These are phyloP conservation scores for Lateolabrax maculatus DNA, from an alignment of 2,797 vertebrate genomes.

Conservation along the genomic window DNA sequence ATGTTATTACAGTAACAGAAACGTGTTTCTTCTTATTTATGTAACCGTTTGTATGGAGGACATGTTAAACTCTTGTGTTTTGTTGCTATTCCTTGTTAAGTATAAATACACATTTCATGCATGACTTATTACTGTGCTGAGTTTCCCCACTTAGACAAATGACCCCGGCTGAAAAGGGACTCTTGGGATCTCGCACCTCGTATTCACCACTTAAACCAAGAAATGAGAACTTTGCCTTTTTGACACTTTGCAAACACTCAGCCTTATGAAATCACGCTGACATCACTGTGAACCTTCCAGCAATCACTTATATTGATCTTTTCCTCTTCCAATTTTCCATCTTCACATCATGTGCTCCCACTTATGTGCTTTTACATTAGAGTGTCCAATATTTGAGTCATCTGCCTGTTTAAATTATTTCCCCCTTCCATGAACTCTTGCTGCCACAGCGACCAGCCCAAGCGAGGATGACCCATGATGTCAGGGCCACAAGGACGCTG, in stretches of 20 bases:
- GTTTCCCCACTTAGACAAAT: conserved; percentile 67
- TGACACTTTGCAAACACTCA: conserved; percentile 32
- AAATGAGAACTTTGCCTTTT: conserved; percentile 47
- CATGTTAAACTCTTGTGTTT: conserved; percentile 38
- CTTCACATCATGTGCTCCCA: background rate
- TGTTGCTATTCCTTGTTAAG: conserved; percentile 47
- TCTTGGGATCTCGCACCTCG: conserved; percentile 57
- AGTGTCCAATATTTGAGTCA: conserved; percentile 21
- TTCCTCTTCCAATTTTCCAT: background rate
- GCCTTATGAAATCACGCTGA: conserved; percentile 57
- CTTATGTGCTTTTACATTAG: background rate
- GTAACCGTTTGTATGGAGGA: conserved; percentile 24
- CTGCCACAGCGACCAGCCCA: conserved; percentile 15
- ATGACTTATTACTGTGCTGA: conserved; percentile 68
- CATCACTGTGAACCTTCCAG: conserved; percentile 47
- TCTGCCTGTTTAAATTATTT: conserved; percentile 22
- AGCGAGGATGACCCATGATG: conserved; percentile 34
- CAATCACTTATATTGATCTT: conserved; percentile 56
- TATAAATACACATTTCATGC: conserved; percentile 53
- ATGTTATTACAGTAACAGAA: conserved; percentile 59
- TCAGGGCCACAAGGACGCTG: conserved; percentile 40
- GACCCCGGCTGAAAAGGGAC: conserved; percentile 44
- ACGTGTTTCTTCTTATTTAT: conserved; percentile 47
- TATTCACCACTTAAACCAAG: conserved; percentile 43
- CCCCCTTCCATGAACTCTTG: conserved; percentile 15